A percentile compares a stretch with the other conserved stretches of the same genome.
phyloP scores from a whole-genome alignment of 2,113 vertebrate species.

The Ceratotherium simum region DNA sequence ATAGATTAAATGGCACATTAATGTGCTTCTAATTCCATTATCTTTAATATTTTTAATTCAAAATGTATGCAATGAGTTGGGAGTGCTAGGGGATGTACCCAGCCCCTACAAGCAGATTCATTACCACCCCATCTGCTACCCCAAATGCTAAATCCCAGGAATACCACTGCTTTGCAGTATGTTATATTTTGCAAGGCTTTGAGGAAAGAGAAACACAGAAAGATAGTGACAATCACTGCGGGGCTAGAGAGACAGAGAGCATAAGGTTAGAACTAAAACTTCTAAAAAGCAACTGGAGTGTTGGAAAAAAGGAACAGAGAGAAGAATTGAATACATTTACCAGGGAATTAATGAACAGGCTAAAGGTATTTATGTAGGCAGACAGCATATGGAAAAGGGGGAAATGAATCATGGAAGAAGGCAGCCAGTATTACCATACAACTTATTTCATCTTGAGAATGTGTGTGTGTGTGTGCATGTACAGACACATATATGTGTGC shows the following conservation, averaged over 20 bases:
- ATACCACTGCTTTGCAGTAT: constrained; percentile 90
- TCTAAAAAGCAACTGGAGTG: constrained; percentile 81
- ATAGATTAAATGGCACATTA: constrained; percentile 83
- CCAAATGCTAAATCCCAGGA: constrained; percentile 90
- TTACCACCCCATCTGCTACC: constrained; percentile 91
- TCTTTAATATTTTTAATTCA: constrained; percentile 87
- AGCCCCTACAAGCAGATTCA: constrained; percentile 88
- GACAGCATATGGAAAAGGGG: constrained; percentile 87
- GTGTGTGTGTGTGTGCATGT: not conserved
- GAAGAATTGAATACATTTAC: constrained; percentile 86
- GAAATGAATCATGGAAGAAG: constrained; percentile 79
- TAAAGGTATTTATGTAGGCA: constrained; percentile 90
- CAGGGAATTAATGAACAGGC: constrained; percentile 87
- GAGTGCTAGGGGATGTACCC: constrained; percentile 86
- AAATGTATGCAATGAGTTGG: constrained; percentile 86
- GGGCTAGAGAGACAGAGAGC: constrained; percentile 85
- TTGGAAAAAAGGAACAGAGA: constrained; percentile 85
- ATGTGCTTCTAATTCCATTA: constrained; percentile 83
- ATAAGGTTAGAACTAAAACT: constrained; percentile 84
- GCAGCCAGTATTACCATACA: constrained; percentile 77
- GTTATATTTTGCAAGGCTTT: constrained; percentile 89
- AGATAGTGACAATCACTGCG: constrained; percentile 87
- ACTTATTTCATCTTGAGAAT: constrained; percentile 82
- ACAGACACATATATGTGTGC: not conserved
- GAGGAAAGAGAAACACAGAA: constrained; percentile 88